Conservation (phyloP, 2,113 vertebrate genomes). For the Apteryx owenii region DNA sequence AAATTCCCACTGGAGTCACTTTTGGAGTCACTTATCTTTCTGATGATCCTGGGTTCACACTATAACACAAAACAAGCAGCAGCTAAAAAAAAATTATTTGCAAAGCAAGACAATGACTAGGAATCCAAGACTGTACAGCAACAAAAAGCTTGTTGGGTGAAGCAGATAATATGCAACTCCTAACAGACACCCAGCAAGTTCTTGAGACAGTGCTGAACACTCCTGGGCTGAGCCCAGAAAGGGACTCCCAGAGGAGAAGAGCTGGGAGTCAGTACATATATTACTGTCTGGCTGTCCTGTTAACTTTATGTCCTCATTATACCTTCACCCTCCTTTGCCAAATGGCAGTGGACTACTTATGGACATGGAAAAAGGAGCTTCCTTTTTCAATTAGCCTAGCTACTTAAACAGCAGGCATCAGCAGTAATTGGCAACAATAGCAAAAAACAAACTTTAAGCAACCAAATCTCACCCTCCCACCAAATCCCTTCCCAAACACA, state of each 20-base stretch:
- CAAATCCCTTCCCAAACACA: conserved; percentile 29
- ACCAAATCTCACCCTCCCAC: background rate
- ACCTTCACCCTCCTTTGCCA: background rate
- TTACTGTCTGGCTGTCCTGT: background rate
- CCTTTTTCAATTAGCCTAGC: background rate
- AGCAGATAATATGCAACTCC: background rate
- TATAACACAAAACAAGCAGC: background rate
- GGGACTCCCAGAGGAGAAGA: background rate
- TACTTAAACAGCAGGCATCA: conserved; percentile 1
- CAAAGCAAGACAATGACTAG: background rate
- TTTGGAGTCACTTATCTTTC: background rate
- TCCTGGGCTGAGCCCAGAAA: background rate
- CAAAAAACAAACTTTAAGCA: conserved; percentile 13
- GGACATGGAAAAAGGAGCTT: background rate
- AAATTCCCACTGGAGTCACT: background rate
- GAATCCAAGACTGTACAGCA: background rate
- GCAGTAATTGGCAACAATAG: background rate
- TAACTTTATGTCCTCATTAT: conserved; percentile 10
- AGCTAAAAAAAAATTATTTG: background rate
- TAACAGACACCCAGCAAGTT: background rate
- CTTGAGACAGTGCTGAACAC: background rate
- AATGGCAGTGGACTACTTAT: background rate
- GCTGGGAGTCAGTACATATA: background rate
- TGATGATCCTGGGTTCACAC: background rate
- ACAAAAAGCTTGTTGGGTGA: background rate